Conservation (phyloP, 92 coral and sea anemone species). For the Blastomussa wellsi region DNA sequence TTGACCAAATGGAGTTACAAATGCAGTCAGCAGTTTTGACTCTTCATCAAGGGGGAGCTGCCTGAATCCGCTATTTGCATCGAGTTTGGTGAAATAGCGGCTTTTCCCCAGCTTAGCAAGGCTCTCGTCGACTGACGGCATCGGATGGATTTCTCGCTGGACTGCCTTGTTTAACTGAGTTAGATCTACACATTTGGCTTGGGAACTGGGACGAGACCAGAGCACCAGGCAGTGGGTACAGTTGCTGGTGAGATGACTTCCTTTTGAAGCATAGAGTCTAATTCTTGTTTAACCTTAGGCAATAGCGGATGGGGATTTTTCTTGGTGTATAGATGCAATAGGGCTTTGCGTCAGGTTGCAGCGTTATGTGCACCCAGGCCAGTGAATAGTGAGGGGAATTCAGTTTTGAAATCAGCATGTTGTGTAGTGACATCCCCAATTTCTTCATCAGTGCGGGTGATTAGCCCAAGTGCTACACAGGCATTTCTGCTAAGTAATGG, state of each 20-base stretch:
- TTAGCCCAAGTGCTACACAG: constrained; percentile 31
- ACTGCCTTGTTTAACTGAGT: too few relatives aligned
- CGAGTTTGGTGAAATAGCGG: constrained; percentile 46
- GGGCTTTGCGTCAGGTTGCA: constrained; percentile 40
- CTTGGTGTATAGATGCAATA: constrained; percentile 40
- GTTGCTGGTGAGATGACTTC: constrained; percentile 63
- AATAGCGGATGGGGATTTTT: constrained; percentile 45
- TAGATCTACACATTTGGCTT: constrained; percentile 56
- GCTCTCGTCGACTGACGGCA: constrained; percentile 57
- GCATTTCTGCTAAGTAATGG: constrained; percentile 31
- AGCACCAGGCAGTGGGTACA: constrained; percentile 62
- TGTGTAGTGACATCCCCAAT: too few relatives aligned
- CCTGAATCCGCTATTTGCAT: too few relatives aligned
- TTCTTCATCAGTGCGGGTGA: constrained; percentile 22
- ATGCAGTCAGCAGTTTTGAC: too few relatives aligned
- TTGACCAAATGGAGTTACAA: too few relatives aligned
- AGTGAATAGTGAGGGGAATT: too few relatives aligned
- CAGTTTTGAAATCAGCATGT: too few relatives aligned
- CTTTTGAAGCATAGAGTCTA: constrained; percentile 56
- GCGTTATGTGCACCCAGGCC: too few relatives aligned
- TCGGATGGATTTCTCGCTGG: constrained; percentile 63
- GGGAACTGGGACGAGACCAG: constrained; percentile 61
- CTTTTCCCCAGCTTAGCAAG: constrained; percentile 59
- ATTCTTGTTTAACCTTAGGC: too few relatives aligned
- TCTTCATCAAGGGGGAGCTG: too few relatives aligned